These are phyloP conservation scores for Seriola quinqueradiata DNA, from an alignment of 2,113 vertebrate genomes.

Conservation along the genomic window DNA sequence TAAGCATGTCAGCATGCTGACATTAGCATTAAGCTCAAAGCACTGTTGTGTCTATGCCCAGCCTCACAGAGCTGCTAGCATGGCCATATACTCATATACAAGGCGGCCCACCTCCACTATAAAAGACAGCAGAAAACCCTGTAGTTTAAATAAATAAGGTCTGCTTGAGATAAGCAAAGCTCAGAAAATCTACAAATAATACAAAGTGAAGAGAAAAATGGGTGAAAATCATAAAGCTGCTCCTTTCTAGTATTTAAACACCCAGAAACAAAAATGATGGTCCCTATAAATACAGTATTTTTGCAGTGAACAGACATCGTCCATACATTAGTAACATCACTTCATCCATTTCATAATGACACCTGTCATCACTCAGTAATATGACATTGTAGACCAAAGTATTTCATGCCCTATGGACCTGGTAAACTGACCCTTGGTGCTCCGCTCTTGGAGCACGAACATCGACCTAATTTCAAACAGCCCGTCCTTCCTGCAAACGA, in stretches of 20 bases:
- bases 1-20: neutral
- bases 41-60: neutral
- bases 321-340: neutral
- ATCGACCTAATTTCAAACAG: conserved; percentile 73
- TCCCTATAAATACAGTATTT: neutral
- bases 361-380: conserved; percentile 11
- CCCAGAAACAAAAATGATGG: neutral
- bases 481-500: conserved; percentile 70
- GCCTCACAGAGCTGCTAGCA: neutral
- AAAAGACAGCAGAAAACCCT: neutral
- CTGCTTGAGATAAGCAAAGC: conserved; percentile 1
- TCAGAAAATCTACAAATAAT: conserved; percentile 9
- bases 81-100: neutral
- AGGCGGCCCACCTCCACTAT: neutral
- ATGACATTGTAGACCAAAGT: conserved; percentile 59
- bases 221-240: neutral
- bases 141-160: neutral
- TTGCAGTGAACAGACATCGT: neutral
- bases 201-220: neutral
- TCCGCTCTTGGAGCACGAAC: conserved; percentile 68
- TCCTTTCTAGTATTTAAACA: conserved; percentile 15
- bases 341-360: conserved; percentile 4
- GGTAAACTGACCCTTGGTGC: conserved; percentile 76
- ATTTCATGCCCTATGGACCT: conserved; percentile 71
- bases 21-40: neutral